phyloP scores from a whole-genome alignment of 2,888 invertebrate genomes.

The Frankliniella fusca region DNA sequence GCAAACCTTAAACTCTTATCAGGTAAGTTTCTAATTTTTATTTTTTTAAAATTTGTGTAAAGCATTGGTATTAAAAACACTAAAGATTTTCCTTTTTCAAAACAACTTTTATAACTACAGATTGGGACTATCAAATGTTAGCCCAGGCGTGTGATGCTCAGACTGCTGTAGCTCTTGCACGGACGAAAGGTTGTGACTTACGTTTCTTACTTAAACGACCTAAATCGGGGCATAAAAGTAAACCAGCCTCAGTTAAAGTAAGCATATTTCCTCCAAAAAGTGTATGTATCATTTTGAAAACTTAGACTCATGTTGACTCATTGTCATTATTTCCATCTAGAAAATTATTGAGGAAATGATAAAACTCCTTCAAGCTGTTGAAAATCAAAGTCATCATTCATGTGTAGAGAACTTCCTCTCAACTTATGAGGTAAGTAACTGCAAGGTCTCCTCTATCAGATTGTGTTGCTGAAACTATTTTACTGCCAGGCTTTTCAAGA shows the following conservation, averaged over 20 bases:
- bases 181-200: slow-evolving; percentile 63
- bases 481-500: too few relatives aligned
- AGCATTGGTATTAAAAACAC: too few relatives aligned
- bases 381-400: slow-evolving; percentile 47
- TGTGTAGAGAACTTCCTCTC: neutral
- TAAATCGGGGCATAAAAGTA: neutral
- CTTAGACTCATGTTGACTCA: too few relatives aligned
- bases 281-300: neutral
- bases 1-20: neutral
- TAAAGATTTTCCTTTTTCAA: neutral
- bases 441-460: too few relatives aligned
- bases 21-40: neutral
- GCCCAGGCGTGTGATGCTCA: slow-evolving; percentile 74
- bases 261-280: too few relatives aligned
- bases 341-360: neutral
- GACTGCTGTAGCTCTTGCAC: slow-evolving; percentile 73
- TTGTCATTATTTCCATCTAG: neutral
- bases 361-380: slow-evolving; percentile 37
- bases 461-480: too few relatives aligned
- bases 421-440: neutral
- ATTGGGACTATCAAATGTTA: slow-evolving; percentile 62
- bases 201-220: slow-evolving; percentile 70
- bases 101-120: slow-evolving; percentile 42
- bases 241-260: too few relatives aligned
- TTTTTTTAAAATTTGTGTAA: neutral